A percentile compares a stretch with the other conserved stretches of the same genome.
Conservation (phyloP, 2,888 invertebrate genomes). For the Timandra comae region DNA sequence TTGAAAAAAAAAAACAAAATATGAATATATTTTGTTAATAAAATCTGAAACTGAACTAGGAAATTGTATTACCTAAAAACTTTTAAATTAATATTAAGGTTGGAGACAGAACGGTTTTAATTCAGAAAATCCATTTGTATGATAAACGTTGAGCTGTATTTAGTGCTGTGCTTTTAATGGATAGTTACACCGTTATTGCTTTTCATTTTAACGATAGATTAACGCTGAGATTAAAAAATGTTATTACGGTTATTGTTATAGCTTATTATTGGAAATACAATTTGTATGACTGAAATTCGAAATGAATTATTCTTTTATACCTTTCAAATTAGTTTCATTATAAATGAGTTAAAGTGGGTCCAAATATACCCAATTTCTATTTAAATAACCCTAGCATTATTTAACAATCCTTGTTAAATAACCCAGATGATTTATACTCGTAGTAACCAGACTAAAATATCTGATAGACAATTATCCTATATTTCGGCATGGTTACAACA, state of each 20-base stretch:
- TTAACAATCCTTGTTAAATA: no score
- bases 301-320: no score
- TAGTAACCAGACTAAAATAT: no score
- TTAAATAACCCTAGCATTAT: no score
- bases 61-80: conserved; percentile 15
- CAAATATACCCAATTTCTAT: no score
- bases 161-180: conserved; percentile 20
- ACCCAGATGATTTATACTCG: neutral
- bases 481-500: neutral
- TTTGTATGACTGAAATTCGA: no score
- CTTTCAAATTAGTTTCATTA: no score
- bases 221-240: no score
- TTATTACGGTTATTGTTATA: no score
- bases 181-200: conserved; percentile 7
- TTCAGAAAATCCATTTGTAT: conserved; percentile 53
- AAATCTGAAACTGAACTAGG: neutral
- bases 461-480: neutral
- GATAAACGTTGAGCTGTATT: conserved; percentile 37
- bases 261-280: no score
- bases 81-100: conserved; percentile 28
- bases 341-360: no score
- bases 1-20: neutral
- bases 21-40: neutral
- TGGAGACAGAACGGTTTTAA: conserved; percentile 28
- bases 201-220: no score